Evolutionary conservation across 2,888 invertebrate genomes (phyloP).

Genomic region (Gymnocheta viridis): DNA sequence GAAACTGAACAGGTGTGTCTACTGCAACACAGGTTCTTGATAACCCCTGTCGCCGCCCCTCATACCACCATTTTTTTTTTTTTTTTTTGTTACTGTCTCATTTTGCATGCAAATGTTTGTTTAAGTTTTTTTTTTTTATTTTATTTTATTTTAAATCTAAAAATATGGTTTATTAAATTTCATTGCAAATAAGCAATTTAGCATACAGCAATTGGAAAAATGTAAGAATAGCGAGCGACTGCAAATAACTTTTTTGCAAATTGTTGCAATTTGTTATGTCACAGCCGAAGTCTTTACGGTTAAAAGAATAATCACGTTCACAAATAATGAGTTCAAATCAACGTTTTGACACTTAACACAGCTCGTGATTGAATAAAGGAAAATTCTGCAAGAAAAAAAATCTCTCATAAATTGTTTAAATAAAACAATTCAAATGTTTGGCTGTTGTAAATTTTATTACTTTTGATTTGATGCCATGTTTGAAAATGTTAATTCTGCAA

Average conservation of each 20-base stretch:
- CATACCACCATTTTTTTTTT: background rate
- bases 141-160: background rate
- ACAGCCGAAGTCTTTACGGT: background rate
- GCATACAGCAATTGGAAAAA: background rate
- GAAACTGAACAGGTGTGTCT: slow-evolving; percentile 62
- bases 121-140: background rate
- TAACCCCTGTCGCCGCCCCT: background rate
- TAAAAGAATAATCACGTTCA: slow-evolving; percentile 19
- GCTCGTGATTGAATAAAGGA: slow-evolving; percentile 42
- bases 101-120: slow-evolving; percentile 45
- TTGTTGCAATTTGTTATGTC: slow-evolving; percentile 39
- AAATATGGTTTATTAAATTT: slow-evolving; percentile 1
- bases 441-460: background rate
- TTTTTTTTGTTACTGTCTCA: slow-evolving; percentile 1
- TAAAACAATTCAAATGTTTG: slow-evolving; percentile 38
- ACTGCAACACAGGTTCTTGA: slow-evolving; percentile 55
- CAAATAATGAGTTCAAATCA: slow-evolving; percentile 58
- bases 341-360: slow-evolving; percentile 59
- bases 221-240: background rate
- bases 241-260: slow-evolving; percentile 1
- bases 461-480: slow-evolving; percentile 51
- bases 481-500: slow-evolving; percentile 53
- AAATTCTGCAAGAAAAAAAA: slow-evolving; percentile 33
- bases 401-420: slow-evolving; percentile 32
- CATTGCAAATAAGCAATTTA: slow-evolving; percentile 9